A percentile compares a stretch with the other conserved stretches of the same genome.
Conservation (phyloP, 2,888 invertebrate genomes). For the Hypselothyrea guttata region DNA sequence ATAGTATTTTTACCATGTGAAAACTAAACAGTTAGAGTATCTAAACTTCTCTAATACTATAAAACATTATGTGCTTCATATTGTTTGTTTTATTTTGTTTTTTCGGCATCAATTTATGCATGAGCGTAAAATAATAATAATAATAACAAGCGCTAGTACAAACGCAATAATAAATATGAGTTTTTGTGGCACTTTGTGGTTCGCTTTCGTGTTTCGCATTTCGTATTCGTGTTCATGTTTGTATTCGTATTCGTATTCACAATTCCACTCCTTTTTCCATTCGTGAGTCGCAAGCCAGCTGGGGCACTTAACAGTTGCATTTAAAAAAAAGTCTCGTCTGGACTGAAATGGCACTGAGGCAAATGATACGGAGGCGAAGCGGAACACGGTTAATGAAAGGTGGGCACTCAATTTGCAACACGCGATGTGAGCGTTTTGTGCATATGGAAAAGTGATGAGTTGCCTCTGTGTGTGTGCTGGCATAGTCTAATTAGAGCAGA, state of each 20-base stretch:
- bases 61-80: not conserved
- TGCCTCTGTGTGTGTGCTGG: slow-evolving; percentile 18
- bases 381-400: slow-evolving; percentile 44
- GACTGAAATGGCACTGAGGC: not conserved
- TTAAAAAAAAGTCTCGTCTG: slow-evolving; percentile 13
- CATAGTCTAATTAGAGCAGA: slow-evolving; percentile 60
- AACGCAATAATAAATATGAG: slow-evolving; percentile 45
- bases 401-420: slow-evolving; percentile 59
- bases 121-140: slow-evolving; percentile 67
- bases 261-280: slow-evolving; percentile 37
- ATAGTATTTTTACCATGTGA: no score
- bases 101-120: slow-evolving; percentile 49
- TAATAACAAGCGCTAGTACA: slow-evolving; percentile 44
- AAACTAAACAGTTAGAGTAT: no score
- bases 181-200: slow-evolving; percentile 39
- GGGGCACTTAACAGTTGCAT: slow-evolving; percentile 63
- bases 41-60: no score
- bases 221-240: slow-evolving; percentile 44
- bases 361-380: slow-evolving; percentile 9
- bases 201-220: slow-evolving; percentile 41
- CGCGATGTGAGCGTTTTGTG: slow-evolving; percentile 29
- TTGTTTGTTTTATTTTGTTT: slow-evolving; percentile 13
- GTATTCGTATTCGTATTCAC: slow-evolving; percentile 35
- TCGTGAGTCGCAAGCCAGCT: slow-evolving; percentile 56
- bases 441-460: slow-evolving; percentile 5